Percentiles rank a stretch among this genome's conserved stretches.
phyloP scores from a whole-genome alignment of 2,113 vertebrate genomes.

The Syngnathus scovelli region DNA sequence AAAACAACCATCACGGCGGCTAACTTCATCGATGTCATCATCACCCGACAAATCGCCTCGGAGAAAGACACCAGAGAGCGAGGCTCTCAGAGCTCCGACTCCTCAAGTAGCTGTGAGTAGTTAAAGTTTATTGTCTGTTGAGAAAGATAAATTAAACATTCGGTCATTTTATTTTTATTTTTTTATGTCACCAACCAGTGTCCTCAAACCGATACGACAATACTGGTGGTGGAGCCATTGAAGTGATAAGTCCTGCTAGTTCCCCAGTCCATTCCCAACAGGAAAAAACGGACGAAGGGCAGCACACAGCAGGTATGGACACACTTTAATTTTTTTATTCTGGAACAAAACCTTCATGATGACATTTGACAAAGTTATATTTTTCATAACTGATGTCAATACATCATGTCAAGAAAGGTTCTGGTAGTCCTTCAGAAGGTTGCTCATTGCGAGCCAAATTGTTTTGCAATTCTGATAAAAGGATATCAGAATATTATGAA shows the following conservation, averaged over 20 bases:
- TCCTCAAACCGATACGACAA: slow-evolving; percentile 89
- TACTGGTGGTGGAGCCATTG: slow-evolving; percentile 81
- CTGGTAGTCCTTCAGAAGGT: too few relatives aligned
- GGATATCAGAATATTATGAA: too few relatives aligned
- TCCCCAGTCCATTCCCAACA: slow-evolving; percentile 86
- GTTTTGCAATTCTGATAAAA: too few relatives aligned
- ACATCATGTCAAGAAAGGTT: neutral
- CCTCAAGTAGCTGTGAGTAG: slow-evolving; percentile 89
- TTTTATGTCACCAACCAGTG: slow-evolving; percentile 66
- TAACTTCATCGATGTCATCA: slow-evolving; percentile 99
- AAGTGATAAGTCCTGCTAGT: slow-evolving; percentile 92
- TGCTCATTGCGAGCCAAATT: too few relatives aligned
- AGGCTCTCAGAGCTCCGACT: slow-evolving; percentile 92
- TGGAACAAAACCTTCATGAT: neutral
- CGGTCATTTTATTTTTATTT: neutral
- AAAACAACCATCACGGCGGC: slow-evolving; percentile 98
- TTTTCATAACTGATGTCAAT: neutral
- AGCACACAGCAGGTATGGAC: slow-evolving; percentile 53
- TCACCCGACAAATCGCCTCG: slow-evolving; percentile 94
- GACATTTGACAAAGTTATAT: neutral
- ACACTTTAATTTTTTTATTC: neutral
- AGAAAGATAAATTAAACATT: neutral
- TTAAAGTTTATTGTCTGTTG: neutral
- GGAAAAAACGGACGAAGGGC: slow-evolving; percentile 70
- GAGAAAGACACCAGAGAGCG: slow-evolving; percentile 93